Conservation (phyloP, 2,113 vertebrate species). For the Lepus americanus region DNA sequence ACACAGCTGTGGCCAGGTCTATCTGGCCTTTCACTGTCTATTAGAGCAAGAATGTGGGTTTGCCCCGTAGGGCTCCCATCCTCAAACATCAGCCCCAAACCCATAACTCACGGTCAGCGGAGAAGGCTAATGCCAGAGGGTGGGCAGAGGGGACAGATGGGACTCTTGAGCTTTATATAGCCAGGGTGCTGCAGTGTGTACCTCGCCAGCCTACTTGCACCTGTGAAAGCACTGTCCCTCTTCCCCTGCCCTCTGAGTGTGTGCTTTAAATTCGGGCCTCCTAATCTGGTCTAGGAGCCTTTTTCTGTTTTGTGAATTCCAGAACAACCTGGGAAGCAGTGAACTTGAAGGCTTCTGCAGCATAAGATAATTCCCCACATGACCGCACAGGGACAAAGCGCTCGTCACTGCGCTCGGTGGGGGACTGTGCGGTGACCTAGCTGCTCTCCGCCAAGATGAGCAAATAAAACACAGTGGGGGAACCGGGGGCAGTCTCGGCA, state of each 20-base stretch:
- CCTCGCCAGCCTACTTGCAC: not conserved
- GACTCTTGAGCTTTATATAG: not conserved
- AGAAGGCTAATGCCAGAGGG: not conserved
- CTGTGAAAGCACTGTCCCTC: not conserved
- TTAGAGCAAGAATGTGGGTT: not conserved
- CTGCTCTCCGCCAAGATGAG: not conserved
- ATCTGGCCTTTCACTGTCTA: not conserved
- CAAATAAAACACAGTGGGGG: not conserved
- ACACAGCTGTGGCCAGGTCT: not conserved
- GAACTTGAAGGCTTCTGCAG: not conserved
- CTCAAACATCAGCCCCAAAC: not conserved
- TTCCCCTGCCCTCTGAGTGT: not conserved
- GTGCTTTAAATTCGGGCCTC: not conserved
- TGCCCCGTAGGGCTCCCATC: not conserved
- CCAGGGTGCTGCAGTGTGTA: too few relatives aligned
- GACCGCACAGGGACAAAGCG: constrained; percentile 15
- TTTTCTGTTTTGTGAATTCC: not conserved
- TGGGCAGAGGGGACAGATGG: not conserved
- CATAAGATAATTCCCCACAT: not conserved
- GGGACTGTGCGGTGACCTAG: not conserved
- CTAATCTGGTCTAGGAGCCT: not conserved
- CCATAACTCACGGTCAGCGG: not conserved
- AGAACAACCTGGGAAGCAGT: not conserved
- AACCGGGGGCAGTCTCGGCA: not conserved
- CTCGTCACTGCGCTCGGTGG: not conserved